Evolutionary conservation across 2,888 invertebrate species (phyloP), one percentile per base, ranked within the genome.

Genomic region (Helleia helle): DNA sequence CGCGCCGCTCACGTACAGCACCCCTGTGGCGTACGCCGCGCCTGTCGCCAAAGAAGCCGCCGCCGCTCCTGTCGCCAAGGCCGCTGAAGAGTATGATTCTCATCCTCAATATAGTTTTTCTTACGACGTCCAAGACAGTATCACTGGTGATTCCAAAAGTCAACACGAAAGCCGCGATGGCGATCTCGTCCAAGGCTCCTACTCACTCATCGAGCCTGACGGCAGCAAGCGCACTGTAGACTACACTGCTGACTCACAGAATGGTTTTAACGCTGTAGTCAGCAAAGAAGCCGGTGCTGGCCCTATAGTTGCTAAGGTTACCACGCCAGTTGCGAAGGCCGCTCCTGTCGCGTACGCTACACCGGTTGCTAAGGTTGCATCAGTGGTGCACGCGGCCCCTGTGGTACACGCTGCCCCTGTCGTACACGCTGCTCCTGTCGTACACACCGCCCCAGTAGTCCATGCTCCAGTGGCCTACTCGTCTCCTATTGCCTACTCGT

Each of bases 71-170:
- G 5, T 36, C n/a, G 68, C 75, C 2, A 71, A 77, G 1, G 84
- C n/a, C n/a, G n/a, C 86, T 6, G 86, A 86, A 9, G 86, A 87
- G 28, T 87, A 86, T 59, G 88, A 88, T 56, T 86, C 87, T 1
- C 85, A 87, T 58, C 90, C 90, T 1, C 88, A 89, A 64, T 90
- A 90, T 61, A 87, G 88, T 24, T 90, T 87, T 65, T 88, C 89
- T 11, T 90, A 90, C 59, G 89, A 89, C 55, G 88, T 90, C 42
- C 88, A 89, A 56, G 90, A 90, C 61, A 81, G 87, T 31, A 53
- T 89, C 22, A 46, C 75, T 26, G 74, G 77, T 25, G 77, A 77
- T 52, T 58, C 48, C 31, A 75, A 75, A 52, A 65, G 59, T 52
- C 74, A 75, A 49, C 61, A 62, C 18, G 76, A 76, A 55, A 52